Evolutionary conservation across 2,797 vertebrate species (phyloP), one percentile per base, ranked within the genome.

Genomic region (Octomys mimax): DNA sequence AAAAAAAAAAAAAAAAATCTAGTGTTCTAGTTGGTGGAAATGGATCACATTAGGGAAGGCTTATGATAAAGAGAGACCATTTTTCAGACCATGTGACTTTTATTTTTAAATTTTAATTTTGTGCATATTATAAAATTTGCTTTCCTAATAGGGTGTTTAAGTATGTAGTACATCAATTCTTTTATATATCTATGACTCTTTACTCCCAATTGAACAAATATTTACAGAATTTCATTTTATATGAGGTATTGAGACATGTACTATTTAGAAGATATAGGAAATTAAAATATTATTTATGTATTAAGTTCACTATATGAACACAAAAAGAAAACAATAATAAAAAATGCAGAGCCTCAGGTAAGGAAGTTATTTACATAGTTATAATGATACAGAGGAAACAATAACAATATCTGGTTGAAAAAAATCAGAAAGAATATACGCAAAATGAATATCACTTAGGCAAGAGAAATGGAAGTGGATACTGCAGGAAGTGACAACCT

Each of bases 151-250:
- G 22, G 7, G 3, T 70, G 21, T 6, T 39, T 86, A 80, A 95
- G 33, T 84, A 24, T 64, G 4, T 2, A 75, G 64, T 92, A n/a
- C 33, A 94, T 84, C 11, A 8, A 19, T 31, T 68, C 80, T 89
- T 96, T 88, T 78, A 73, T 57, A 4, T 82, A 33, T 89, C 77
- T 82, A 6, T 77, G 18, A 89, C 14, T 87, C 4, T 92, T 83
- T 94, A 62, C 54, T 73, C 42, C 78, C 24, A 80, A 82, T 54
- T 13, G 89, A 92, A 90, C 28, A 96, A 75, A 66, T 95, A 91
- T 95, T 82, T 94, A 94, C 22, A 93, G 22, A 82, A n/a, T 71
- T 95, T 42, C 36, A 46, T 83, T 96, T 93, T 96, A 33, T 91
- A 42, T 49, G 92, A 89, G n/a, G 26, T 62, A 95, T 79, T 89